A percentile compares a stretch with the other conserved stretches of the same genome.
phyloP scores from a whole-genome alignment of 1,140 invertebrate genomes.

The Anastatus disparis region DNA sequence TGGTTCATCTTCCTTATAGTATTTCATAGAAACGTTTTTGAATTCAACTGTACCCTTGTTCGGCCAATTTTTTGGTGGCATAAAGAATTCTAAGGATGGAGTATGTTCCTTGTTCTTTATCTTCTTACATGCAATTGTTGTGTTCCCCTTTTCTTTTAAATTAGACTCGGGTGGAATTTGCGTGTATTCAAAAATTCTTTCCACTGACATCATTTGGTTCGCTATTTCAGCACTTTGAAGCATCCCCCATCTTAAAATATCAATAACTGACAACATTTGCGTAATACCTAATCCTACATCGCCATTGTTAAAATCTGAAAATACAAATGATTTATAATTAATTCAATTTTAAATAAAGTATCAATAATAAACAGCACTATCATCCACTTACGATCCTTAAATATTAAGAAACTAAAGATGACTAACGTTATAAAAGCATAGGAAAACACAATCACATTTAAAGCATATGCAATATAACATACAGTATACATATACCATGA shows the following conservation, averaged over 20 bases:
- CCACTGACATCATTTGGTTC: conserved; percentile 19
- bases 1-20: not conserved
- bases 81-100: not conserved
- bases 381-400: conserved; percentile 29
- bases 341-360: too few species aligned
- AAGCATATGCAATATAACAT: conserved; percentile 74
- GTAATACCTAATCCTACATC: conserved; percentile 24
- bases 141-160: not conserved
- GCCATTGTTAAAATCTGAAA: conserved; percentile 7
- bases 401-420: conserved; percentile 69
- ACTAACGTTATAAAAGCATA: conserved; percentile 71
- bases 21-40: conserved; percentile 10
- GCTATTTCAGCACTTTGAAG: conserved; percentile 7
- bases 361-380: too few species aligned
- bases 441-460: conserved; percentile 77
- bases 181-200: conserved; percentile 15
- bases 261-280: conserved; percentile 1
- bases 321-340: too few species aligned
- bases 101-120: too few species aligned
- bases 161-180: conserved; percentile 1
- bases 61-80: conserved; percentile 8
- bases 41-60: not conserved
- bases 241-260: conserved; percentile 1
- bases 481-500: conserved; percentile 75
- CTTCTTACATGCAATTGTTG: not conserved